Base-by-base conservation (phyloP, 2,888 invertebrate species). In the Tiphia femorata region DNA sequence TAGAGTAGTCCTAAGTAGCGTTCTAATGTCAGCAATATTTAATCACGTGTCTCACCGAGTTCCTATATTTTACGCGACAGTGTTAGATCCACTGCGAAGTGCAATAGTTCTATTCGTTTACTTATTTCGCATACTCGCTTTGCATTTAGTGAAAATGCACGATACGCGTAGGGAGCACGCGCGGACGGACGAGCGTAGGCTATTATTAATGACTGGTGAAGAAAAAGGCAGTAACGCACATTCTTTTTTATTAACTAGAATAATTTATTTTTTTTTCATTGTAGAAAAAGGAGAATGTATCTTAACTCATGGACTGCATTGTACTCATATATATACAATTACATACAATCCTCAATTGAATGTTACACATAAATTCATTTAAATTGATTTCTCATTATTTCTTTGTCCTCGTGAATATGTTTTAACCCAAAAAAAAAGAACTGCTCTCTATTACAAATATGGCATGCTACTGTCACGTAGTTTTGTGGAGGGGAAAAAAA, bases 221-320 rank as follows among this genome's bases (percentile, higher is more conserved):
- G 19, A 40, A 40, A 40, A 17, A 40, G n/a, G 19, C 10, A 40
- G 4, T n/a, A 40, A 54, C 35, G 42, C 50, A 67, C 60, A 58
- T 55, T 65, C 69, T 69, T 67, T 77, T 82, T 82, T 82, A 82
- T 83, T 82, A 83, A 83, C 82, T 83, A 83, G 82, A 83, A 83
- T 83, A 82, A 83, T 83, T 82, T 82, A 82, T 81, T 82, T 80
- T 80, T 70, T 78, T 78, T 79, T 80, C 79, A 80, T 81, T 75
- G 82, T 83, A 83, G 81, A 83, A 83, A 83, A 82, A 81, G 81
- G 81, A 82, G 82, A 82, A 82, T 83, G 81, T 81, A 81, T 80
- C 79, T 80, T 81, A 81, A 83, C 77, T 82, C 81, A 77, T 75
- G 80, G 79, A 82, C 81, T 82, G 83, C 79, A 78, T 77, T 82